Evolutionary conservation across 2,113 vertebrate species (phyloP).

Genomic region (Bubo bubo): DNA sequence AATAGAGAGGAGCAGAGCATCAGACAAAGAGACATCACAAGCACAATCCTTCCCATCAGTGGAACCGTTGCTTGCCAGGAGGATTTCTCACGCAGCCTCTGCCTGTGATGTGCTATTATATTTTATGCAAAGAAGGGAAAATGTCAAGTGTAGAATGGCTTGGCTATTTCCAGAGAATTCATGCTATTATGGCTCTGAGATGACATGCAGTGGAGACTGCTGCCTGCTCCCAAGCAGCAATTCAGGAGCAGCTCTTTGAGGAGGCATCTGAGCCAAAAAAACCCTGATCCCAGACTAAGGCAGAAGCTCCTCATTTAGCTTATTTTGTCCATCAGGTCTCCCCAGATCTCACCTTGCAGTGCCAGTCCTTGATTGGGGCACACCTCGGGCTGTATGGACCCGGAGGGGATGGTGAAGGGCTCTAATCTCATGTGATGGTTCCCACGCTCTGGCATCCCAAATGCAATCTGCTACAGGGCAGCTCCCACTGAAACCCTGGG

Average conservation of each 20-base stretch:
- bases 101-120: constrained; percentile 10
- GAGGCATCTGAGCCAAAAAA: background rate
- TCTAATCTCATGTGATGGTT: background rate
- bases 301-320: background rate
- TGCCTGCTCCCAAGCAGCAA: background rate
- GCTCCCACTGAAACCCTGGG: background rate
- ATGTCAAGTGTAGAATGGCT: background rate
- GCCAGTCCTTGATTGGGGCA: background rate
- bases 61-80: background rate
- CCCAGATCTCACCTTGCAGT: background rate
- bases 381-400: background rate
- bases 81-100: background rate
- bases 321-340: background rate
- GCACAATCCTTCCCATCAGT: background rate
- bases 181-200: background rate
- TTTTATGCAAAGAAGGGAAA: constrained; percentile 1
- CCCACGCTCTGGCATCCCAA: background rate
- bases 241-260: background rate
- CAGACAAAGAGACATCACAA: constrained; percentile 7
- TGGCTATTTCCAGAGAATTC: background rate
- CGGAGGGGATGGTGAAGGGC: background rate
- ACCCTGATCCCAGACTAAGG: background rate
- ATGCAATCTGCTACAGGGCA: accelerated
- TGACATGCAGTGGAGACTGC: background rate
- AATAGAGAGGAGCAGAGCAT: constrained; percentile 9